Evolutionary conservation across 2,113 vertebrate genomes (phyloP), one percentile per base, ranked within the genome.

Genomic region (Corythornis vintsioides): DNA sequence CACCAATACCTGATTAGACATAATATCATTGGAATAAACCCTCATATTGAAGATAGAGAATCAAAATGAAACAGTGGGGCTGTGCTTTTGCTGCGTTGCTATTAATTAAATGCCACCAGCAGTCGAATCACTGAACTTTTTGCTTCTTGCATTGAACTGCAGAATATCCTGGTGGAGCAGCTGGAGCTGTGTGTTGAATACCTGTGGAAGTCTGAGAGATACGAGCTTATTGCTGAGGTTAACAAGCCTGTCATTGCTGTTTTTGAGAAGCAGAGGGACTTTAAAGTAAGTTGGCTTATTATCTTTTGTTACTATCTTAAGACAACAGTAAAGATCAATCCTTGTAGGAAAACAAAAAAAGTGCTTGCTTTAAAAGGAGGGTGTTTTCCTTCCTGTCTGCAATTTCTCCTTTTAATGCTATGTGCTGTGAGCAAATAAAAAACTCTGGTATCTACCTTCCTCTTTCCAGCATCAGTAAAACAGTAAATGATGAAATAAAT

Each of bases 231-330:
- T 45, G 99, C 99, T 19, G 99, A 99, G 87, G 99, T 99, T 97
- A 99, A 99, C 97, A 99, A 99, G 60, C 99, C 99, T 35, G 98
- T 99, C 84, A 99, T 99, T 56, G 98, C 98, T 2, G 99, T 99
- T 92, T 99, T 99, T 95, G 99, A 99, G 96, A 99, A 99, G 92
- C 98, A 99, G 83, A 96, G 99, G 80, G 99, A 99, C 90, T 99
- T 99, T 88, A 99, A 99, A 98, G 99, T 99, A 97, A 60, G 95
- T 93, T 77, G n/a, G 2, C 50, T 47, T 35, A 19, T 47, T 47
- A 1, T 9, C 11, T 24, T 3, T 13, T 81, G 81, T 55, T 66
- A 11, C 55, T 73, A 35, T 63, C 38, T 19, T 70, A 53, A 91
- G 12, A n/a, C 22, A 88, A 29, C 18, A 48, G 18, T 43, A 56